Conservation (phyloP, 1,140 invertebrate genomes). For the Drosophila aff. region DNA sequence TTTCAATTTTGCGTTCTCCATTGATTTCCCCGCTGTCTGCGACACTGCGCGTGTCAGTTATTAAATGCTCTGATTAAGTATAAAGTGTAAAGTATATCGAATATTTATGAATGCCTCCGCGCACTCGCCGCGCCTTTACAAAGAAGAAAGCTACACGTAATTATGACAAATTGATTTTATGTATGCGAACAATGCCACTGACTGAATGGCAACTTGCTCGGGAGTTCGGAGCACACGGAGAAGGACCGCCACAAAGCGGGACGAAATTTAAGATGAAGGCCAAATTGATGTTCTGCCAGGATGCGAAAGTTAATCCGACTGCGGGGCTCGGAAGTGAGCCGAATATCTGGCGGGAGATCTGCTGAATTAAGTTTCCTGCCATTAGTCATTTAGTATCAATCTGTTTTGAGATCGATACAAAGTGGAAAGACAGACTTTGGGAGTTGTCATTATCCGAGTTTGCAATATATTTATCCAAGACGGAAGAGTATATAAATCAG, state of each 20-base stretch:
- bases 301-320: slow-evolving; percentile 16
- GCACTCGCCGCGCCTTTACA: neutral
- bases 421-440: neutral
- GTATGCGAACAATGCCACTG: slow-evolving; percentile 46
- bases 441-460: neutral
- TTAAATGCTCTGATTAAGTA: slow-evolving; percentile 81
- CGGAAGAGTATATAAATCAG: neutral
- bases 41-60: slow-evolving; percentile 71
- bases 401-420: slow-evolving; percentile 1
- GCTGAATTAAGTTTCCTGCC: slow-evolving; percentile 23
- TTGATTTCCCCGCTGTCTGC: slow-evolving; percentile 53
- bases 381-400: slow-evolving; percentile 16
- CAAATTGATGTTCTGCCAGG: slow-evolving; percentile 27
- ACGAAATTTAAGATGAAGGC: slow-evolving; percentile 31
- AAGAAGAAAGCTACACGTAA: slow-evolving; percentile 42
- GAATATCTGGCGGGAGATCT: neutral
- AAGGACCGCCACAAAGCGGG: neutral
- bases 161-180: slow-evolving; percentile 70
- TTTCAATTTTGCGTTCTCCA: slow-evolving; percentile 46
- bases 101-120: slow-evolving; percentile 67
- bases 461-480: neutral
- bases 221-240: neutral
- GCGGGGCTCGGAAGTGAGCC: neutral
- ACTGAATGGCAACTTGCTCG: neutral
- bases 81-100: slow-evolving; percentile 69